A percentile compares a stretch with the other conserved stretches of the same genome.
These are phyloP conservation scores for Prosopocoilus inquinatus DNA, from an alignment of 2,888 invertebrate genomes.

Conservation along the genomic window DNA sequence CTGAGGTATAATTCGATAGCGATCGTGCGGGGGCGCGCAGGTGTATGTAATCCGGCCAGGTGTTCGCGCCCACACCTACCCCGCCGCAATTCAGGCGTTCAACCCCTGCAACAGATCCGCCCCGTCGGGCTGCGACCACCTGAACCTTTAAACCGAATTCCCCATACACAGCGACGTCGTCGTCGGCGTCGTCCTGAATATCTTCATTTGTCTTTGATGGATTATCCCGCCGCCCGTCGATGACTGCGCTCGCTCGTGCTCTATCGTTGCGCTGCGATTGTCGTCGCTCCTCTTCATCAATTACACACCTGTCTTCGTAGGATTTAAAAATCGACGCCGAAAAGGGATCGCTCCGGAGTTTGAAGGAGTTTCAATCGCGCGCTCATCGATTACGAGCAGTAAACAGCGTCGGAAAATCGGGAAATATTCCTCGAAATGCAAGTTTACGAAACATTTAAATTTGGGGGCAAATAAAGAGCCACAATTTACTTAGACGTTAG, in stretches of 20 bases:
- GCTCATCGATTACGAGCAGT: no score
- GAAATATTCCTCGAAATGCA: no score
- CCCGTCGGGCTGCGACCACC: constrained; percentile 29
- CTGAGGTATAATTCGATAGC: constrained; percentile 33
- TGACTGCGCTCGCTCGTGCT: constrained; percentile 1
- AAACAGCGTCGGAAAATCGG: no score
- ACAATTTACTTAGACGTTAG: no score
- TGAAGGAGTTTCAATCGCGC: no score
- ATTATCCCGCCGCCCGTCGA: constrained; percentile 22
- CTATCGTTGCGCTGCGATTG: constrained; percentile 10
- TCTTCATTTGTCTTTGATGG: constrained; percentile 36
- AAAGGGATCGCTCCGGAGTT: no score
- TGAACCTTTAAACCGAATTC: constrained; percentile 35
- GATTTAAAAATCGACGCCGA: no score
- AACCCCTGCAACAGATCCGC: constrained; percentile 19
- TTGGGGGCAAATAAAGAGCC: no score
- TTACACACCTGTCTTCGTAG: no score
- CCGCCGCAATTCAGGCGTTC: constrained; percentile 20
- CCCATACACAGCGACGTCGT: constrained; percentile 17
- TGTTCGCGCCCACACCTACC: constrained; percentile 33
- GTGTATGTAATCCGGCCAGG: constrained; percentile 37
- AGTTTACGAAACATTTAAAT: no score
- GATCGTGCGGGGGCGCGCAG: constrained; percentile 32
- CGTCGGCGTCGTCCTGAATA: constrained; percentile 17
- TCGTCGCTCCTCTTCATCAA: constrained; percentile 1